These are phyloP conservation scores for Orchesella flavescens DNA, from an alignment of 2,888 invertebrate species.

Conservation along the genomic window DNA sequence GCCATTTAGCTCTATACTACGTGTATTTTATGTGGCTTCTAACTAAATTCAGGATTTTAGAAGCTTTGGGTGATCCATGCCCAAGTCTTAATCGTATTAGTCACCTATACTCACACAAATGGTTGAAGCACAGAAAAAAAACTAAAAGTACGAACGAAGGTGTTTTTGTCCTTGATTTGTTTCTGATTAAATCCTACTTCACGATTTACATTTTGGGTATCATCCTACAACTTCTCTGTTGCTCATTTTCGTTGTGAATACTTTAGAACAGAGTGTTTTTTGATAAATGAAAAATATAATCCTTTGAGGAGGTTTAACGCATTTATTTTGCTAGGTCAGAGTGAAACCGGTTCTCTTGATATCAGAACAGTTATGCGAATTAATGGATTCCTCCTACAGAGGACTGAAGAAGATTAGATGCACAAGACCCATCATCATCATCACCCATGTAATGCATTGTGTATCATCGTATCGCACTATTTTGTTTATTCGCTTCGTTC, in stretches of 20 bases:
- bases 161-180: background rate
- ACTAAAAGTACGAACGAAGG: background rate
- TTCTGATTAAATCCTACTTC: conserved; percentile 3
- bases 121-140: no score
- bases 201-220: conserved; percentile 17
- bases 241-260: background rate
- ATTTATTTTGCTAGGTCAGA: conserved; percentile 60
- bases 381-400: conserved; percentile 30
- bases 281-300: background rate
- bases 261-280: background rate
- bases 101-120: no score
- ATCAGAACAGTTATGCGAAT: conserved; percentile 62
- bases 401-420: conserved; percentile 4
- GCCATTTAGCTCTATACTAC: background rate
- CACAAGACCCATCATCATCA: conserved; percentile 12
- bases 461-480: background rate
- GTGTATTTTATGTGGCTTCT: background rate
- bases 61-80: conserved; percentile 21
- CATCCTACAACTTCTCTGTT: conserved; percentile 6
- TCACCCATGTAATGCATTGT: background rate
- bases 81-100: background rate
- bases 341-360: conserved; percentile 62
- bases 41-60: conserved; percentile 8
- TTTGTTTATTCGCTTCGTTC: background rate
- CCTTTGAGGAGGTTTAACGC: background rate